Evolutionary conservation across 2,888 invertebrate genomes (phyloP).

Genomic region (Yponomeuta evonymella): DNA sequence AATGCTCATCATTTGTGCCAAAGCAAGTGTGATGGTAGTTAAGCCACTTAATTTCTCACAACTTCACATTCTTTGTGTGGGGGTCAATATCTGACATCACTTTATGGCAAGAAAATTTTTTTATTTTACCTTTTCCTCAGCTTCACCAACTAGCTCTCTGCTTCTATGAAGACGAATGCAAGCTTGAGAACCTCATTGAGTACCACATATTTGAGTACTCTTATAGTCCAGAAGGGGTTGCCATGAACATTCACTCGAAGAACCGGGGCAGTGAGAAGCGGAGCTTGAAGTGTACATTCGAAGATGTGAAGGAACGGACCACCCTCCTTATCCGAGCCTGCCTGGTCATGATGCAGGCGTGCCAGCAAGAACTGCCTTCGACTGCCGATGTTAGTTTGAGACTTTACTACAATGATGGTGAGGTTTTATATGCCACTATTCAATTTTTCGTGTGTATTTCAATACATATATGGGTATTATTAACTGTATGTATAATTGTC

Average conservation of each 20-base stretch:
- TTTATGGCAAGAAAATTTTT: not conserved
- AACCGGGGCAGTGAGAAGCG: conserved; percentile 26
- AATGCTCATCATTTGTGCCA: too few species aligned
- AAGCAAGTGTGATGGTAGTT: too few species aligned
- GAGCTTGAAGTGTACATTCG: conserved; percentile 35
- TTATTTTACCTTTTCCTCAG: conserved; percentile 29
- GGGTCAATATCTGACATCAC: too few species aligned
- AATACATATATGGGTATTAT: too few species aligned
- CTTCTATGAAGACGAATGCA: conserved; percentile 53
- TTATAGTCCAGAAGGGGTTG: conserved; percentile 41
- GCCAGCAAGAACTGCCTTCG: conserved; percentile 31
- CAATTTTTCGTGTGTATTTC: too few species aligned
- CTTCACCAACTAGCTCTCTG: conserved; percentile 55
- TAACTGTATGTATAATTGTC: too few species aligned
- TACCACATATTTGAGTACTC: conserved; percentile 54
- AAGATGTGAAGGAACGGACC: conserved; percentile 41
- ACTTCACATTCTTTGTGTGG: too few species aligned
- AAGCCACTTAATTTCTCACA: too few species aligned
- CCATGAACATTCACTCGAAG: conserved; percentile 42
- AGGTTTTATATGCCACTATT: conserved; percentile 16
- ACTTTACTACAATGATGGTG: conserved; percentile 60
- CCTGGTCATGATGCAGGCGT: conserved; percentile 39
- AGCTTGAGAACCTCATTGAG: conserved; percentile 49
- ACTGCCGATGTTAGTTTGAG: conserved; percentile 46
- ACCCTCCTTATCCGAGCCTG: conserved; percentile 37